Conservation (phyloP, 2,113 vertebrate species). For the Malaclemys terrapin region DNA sequence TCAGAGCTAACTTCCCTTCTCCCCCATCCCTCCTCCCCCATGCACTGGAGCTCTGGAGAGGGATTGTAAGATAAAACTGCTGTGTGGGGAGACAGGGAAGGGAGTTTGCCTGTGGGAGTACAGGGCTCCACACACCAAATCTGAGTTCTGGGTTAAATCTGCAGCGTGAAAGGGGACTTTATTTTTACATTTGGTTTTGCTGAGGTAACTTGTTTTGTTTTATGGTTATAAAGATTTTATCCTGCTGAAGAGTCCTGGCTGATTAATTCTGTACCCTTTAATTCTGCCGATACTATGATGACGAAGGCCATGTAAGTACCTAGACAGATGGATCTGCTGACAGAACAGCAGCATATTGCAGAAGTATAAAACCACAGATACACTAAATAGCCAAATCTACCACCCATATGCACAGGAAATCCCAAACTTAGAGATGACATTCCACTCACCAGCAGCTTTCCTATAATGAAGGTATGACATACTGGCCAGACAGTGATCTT, state of each 20-base stretch:
- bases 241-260: neutral
- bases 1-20: neutral
- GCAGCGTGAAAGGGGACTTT: neutral
- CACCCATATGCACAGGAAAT: neutral
- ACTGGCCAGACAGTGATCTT: neutral
- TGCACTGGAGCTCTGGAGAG: neutral
- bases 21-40: neutral
- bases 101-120: neutral
- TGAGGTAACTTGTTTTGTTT: neutral
- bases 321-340: neutral
- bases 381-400: neutral
- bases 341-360: neutral
- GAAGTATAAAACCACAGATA: neutral
- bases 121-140: neutral
- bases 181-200: neutral
- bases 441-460: neutral
- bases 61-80: neutral
- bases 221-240: neutral
- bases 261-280: neutral
- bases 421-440: neutral
- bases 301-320: neutral
- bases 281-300: neutral
- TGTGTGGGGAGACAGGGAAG: neutral
- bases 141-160: neutral
- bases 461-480: neutral